Conservation (phyloP, 92 coral and sea anemone species). For the Bergia sp. region DNA sequence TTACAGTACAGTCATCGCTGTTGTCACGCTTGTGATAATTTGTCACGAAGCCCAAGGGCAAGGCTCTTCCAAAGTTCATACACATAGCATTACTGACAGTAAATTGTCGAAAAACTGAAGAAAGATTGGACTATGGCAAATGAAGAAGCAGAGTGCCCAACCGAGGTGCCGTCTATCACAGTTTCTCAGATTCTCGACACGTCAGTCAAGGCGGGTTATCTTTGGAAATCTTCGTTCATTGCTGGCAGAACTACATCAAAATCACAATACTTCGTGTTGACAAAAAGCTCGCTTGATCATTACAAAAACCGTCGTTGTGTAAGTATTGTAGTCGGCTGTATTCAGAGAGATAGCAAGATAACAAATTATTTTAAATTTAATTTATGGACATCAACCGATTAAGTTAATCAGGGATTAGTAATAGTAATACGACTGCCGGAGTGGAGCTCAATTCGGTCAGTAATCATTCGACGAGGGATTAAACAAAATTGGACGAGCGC, state of each 20-base stretch:
- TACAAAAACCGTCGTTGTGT: constrained; percentile 77
- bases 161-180: constrained; percentile 5
- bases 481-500: too few relatives aligned
- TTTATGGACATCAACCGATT: too few relatives aligned
- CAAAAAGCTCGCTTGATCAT: constrained; percentile 77
- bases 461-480: too few relatives aligned
- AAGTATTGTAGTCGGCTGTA: constrained; percentile 34
- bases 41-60: not conserved
- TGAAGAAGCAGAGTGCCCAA: constrained; percentile 1
- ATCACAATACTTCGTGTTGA: constrained; percentile 73
- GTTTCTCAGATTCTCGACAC: constrained; percentile 48
- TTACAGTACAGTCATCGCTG: too few relatives aligned
- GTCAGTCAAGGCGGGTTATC: constrained; percentile 67
- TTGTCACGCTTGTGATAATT: too few relatives aligned
- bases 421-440: too few relatives aligned
- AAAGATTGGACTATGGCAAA: constrained; percentile 19
- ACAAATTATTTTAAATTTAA: too few relatives aligned
- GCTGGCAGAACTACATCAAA: constrained; percentile 63
- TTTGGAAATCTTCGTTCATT: constrained; percentile 69
- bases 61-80: not conserved
- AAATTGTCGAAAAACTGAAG: not conserved
- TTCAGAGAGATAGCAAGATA: too few relatives aligned
- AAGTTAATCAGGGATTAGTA: too few relatives aligned
- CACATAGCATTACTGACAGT: not conserved
- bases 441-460: too few relatives aligned